A percentile compares a stretch with the other conserved stretches of the same genome.
Evolutionary conservation across 2,797 vertebrate species (phyloP).

Genomic region (Channa striata): DNA sequence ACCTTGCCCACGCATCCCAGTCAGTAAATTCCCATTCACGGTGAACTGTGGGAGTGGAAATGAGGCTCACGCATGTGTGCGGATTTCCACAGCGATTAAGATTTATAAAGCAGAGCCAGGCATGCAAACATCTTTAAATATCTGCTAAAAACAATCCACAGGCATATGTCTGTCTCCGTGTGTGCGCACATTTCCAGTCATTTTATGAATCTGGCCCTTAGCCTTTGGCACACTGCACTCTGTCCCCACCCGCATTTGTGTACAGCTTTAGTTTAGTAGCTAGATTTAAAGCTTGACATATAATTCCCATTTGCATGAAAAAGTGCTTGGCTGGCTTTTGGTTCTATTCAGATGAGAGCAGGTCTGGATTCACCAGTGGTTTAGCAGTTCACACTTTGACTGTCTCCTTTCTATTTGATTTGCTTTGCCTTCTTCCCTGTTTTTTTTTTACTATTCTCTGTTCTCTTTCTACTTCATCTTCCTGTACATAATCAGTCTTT

Average conservation of each 20-base stretch:
- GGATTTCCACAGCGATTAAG: too few species aligned
- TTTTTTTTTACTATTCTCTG: conserved; percentile 11
- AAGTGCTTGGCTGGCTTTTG: not conserved
- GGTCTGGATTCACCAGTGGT: not conserved
- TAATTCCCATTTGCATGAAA: not conserved
- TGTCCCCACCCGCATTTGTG: not conserved
- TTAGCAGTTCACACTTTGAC: not conserved
- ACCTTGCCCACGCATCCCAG: too few species aligned
- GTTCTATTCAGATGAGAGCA: not conserved
- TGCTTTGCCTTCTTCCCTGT: not conserved
- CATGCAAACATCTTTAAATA: too few species aligned
- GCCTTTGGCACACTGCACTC: not conserved
- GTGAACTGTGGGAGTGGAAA: too few species aligned
- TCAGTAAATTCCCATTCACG: too few species aligned
- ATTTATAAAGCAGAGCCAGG: too few species aligned
- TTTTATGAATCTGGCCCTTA: too few species aligned
- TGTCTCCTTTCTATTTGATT: conserved; percentile 2
- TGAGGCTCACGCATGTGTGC: too few species aligned
- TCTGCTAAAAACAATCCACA: too few species aligned
- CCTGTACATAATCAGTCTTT: conserved; percentile 15
- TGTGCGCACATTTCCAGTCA: too few species aligned
- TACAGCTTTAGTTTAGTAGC: not conserved
- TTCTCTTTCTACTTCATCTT: conserved; percentile 1
- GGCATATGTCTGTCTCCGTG: too few species aligned
- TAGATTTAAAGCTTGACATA: not conserved